These are phyloP conservation scores for Anagrus nilaparvatae DNA, from an alignment of 1,140 invertebrate genomes.

Conservation along the genomic window DNA sequence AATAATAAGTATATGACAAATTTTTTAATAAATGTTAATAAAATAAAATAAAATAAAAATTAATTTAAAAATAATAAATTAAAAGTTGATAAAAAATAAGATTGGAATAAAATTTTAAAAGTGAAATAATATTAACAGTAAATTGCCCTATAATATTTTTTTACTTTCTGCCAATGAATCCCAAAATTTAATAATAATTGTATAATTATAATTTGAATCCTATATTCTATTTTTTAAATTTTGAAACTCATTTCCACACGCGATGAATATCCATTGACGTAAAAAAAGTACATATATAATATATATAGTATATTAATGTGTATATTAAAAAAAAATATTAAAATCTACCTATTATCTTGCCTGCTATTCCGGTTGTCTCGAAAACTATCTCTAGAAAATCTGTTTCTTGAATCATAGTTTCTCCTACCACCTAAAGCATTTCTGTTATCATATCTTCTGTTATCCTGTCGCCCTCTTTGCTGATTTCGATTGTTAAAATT, in stretches of 20 bases:
- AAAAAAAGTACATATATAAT: not conserved
- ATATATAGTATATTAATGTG: not conserved
- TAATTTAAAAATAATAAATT: too few species aligned
- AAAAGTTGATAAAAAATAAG: too few species aligned
- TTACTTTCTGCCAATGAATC: too few species aligned
- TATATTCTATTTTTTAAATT: too few species aligned
- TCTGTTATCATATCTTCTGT: slow-evolving; percentile 13
- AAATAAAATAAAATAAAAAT: too few species aligned
- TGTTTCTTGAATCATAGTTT: slow-evolving; percentile 9
- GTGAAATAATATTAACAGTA: too few species aligned
- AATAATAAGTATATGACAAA: not conserved
- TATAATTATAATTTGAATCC: too few species aligned
- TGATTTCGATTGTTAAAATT: slow-evolving; percentile 12
- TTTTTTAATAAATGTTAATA: too few species aligned
- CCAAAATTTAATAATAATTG: too few species aligned
- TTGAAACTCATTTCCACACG: too few species aligned
- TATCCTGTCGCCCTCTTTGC: slow-evolving; percentile 10
- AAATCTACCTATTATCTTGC: slow-evolving; percentile 9
- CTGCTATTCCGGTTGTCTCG: slow-evolving; percentile 7
- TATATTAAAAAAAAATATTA: not conserved
- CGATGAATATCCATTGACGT: not conserved
- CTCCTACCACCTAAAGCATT: slow-evolving; percentile 13
- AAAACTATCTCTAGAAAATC: slow-evolving; percentile 8
- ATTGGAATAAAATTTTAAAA: too few species aligned
- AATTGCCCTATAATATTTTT: too few species aligned